Percentiles rank a stretch among this genome's conserved stretches.
Conservation (phyloP, 2,797 vertebrate species). For the Toxotes lorentzi region DNA sequence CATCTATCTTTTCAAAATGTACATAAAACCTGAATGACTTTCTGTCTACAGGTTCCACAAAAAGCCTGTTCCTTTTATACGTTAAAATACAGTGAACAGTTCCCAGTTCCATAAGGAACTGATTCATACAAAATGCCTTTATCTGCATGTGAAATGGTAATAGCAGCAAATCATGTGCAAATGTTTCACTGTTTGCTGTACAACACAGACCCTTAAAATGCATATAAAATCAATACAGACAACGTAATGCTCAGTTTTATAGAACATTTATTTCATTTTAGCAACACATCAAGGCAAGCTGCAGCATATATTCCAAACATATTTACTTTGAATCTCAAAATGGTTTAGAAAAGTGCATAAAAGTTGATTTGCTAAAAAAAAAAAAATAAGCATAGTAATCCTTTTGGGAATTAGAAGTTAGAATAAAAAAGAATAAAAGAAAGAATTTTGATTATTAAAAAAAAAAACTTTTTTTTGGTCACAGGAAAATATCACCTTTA, state of each 20-base stretch:
- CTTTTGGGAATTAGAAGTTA: conserved; percentile 2
- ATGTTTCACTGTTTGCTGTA: not conserved
- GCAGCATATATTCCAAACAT: conserved; percentile 32
- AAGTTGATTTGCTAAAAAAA: conserved; percentile 20
- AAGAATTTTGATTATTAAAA: conserved; percentile 19
- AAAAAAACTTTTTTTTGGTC: not conserved
- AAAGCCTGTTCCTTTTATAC: not conserved
- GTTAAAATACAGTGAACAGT: not conserved
- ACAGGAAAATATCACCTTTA: conserved; percentile 4
- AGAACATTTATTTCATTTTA: conserved; percentile 67
- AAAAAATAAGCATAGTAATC: conserved; percentile 26
- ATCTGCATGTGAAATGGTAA: too few species aligned
- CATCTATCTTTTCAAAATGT: not conserved
- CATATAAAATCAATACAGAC: not conserved
- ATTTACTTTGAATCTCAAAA: conserved; percentile 26
- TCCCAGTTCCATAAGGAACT: not conserved
- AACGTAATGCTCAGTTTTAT: conserved; percentile 23
- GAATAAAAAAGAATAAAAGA: too few species aligned
- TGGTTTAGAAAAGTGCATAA: conserved; percentile 53
- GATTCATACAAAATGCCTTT: not conserved
- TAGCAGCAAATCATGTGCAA: not conserved
- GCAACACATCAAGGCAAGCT: conserved; percentile 32
- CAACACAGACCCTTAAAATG: not conserved
- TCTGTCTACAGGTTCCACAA: not conserved
- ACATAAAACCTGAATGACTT: not conserved